These are phyloP conservation scores for Karalla daura DNA, from an alignment of 2,797 vertebrate genomes.

Conservation along the genomic window DNA sequence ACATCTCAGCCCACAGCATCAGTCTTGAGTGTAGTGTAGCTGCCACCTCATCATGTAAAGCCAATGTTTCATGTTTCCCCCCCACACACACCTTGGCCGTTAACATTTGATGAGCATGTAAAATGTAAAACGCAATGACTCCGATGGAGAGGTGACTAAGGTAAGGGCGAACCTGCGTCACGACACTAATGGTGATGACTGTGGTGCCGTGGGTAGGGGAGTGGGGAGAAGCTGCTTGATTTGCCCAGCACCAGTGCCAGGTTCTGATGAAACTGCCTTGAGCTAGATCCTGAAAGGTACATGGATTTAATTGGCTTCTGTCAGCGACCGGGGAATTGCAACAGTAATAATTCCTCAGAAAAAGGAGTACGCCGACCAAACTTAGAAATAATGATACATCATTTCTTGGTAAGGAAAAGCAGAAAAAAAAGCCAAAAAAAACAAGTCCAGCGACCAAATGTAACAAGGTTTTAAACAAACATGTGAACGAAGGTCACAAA, in stretches of 20 bases:
- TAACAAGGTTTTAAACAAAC: constrained; percentile 34
- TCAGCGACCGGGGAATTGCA: constrained; percentile 30
- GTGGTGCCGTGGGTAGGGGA: constrained; percentile 2
- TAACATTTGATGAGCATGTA: constrained; percentile 68
- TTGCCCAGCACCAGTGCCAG: constrained; percentile 8
- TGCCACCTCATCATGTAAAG: constrained; percentile 45
- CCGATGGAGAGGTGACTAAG: constrained; percentile 59
- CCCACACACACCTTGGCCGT: too few relatives aligned
- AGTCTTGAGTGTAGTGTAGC: constrained; percentile 59
- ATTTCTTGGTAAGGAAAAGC: constrained; percentile 12
- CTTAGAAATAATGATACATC: constrained; percentile 25
- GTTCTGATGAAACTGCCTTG: constrained; percentile 13
- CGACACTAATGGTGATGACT: constrained; percentile 39
- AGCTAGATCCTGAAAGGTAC: constrained; percentile 26
- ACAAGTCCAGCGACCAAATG: neutral
- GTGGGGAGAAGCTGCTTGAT: neutral
- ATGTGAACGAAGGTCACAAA: constrained; percentile 21
- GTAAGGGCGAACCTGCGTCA: constrained; percentile 45
- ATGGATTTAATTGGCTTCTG: constrained; percentile 45
- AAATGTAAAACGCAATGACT: constrained; percentile 69
- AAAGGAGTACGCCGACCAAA: constrained; percentile 28
- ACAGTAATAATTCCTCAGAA: constrained; percentile 43
- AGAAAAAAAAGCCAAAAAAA: neutral
- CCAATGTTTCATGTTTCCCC: constrained; percentile 62
- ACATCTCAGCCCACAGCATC: constrained; percentile 69